Evolutionary conservation across 2,888 invertebrate genomes (phyloP).

Genomic region (Diploptera punctata): DNA sequence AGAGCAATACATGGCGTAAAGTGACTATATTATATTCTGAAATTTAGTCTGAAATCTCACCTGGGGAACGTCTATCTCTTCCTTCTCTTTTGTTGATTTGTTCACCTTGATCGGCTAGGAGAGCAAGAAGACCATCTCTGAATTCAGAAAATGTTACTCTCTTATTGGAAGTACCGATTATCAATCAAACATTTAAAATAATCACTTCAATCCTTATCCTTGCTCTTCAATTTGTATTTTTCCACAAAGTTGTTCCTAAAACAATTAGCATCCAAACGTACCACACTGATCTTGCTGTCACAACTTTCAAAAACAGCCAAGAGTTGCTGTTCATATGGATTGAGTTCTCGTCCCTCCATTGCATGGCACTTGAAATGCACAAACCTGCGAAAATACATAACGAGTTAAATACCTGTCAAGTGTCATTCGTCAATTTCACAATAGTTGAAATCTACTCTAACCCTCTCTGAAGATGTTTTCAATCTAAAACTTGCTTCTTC

Average conservation of each 20-base stretch:
- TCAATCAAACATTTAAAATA: slow-evolving; percentile 65
- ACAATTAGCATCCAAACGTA: slow-evolving; percentile 69
- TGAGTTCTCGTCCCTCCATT: slow-evolving; percentile 49
- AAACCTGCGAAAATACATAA: not conserved
- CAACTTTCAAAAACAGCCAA: slow-evolving; percentile 82
- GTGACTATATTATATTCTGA: not conserved
- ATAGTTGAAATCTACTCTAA: slow-evolving; percentile 7
- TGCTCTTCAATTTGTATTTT: slow-evolving; percentile 80
- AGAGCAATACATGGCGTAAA: not conserved
- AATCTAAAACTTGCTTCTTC: too few relatives aligned
- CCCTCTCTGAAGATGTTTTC: too few relatives aligned
- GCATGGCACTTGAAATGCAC: slow-evolving; percentile 32
- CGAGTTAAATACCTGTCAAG: not conserved
- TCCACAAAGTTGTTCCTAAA: slow-evolving; percentile 73
- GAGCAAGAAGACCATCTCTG: slow-evolving; percentile 74
- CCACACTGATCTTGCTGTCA: slow-evolving; percentile 70
- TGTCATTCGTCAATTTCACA: not conserved
- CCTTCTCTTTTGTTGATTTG: slow-evolving; percentile 40
- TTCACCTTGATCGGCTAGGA: slow-evolving; percentile 66
- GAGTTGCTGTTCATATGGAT: slow-evolving; percentile 83
- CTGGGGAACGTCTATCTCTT: slow-evolving; percentile 39
- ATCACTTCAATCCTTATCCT: slow-evolving; percentile 66
- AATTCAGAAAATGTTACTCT: slow-evolving; percentile 75
- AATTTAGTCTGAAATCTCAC: too few relatives aligned
- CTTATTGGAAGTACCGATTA: slow-evolving; percentile 39